Evolutionary conservation across 2,797 vertebrate species (phyloP).

Genomic region (Sorex maritimensis): DNA sequence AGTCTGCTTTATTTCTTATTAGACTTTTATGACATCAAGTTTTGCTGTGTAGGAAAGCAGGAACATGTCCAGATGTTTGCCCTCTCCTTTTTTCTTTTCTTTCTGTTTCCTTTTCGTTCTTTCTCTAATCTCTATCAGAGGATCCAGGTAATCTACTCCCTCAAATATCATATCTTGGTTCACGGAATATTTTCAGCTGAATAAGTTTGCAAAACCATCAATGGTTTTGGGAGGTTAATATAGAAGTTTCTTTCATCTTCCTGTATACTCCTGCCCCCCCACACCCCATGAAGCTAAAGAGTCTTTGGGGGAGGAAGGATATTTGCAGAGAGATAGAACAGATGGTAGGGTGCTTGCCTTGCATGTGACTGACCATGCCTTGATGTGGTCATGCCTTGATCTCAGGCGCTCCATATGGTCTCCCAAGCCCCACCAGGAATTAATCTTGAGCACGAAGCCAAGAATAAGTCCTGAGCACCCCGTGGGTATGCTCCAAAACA

Average conservation of each 20-base stretch:
- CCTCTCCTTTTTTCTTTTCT: background rate
- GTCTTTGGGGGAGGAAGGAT: background rate
- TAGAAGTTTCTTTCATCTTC: background rate
- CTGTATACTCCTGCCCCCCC: background rate
- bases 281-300: background rate
- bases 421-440: too few relatives aligned
- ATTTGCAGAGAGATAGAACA: background rate
- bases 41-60: slow-evolving; percentile 53
- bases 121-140: background rate
- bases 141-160: background rate
- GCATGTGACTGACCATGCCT: too few relatives aligned
- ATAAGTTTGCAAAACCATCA: background rate
- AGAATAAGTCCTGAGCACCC: too few relatives aligned
- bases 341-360: too few relatives aligned
- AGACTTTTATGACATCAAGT: slow-evolving; percentile 60
- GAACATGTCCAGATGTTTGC: slow-evolving; percentile 27
- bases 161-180: background rate
- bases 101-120: background rate
- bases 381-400: too few relatives aligned
- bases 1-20: slow-evolving; percentile 55
- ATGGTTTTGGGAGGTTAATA: too few relatives aligned
- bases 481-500: too few relatives aligned
- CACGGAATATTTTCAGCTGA: background rate
- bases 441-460: too few relatives aligned
- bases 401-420: too few relatives aligned